phyloP scores from a whole-genome alignment of 2,113 vertebrate genomes.

The Grammatotria lemairii region DNA sequence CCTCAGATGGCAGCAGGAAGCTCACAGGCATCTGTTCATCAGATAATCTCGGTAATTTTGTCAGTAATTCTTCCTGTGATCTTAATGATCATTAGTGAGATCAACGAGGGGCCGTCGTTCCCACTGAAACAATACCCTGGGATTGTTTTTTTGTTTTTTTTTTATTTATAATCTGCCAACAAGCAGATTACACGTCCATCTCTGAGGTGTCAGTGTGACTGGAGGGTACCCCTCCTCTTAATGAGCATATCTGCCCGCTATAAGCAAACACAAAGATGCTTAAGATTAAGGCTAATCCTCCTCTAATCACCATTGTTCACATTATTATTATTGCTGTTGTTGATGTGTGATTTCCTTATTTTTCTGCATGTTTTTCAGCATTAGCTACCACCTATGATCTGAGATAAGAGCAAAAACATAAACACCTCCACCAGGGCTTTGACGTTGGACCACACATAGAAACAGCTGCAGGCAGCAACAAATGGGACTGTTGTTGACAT shows the following conservation, averaged over 20 bases:
- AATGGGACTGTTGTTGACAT: constrained; percentile 1
- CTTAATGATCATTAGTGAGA: constrained; percentile 1
- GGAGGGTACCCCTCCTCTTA: background rate
- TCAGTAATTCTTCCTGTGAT: constrained; percentile 26
- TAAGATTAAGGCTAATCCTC: constrained; percentile 45
- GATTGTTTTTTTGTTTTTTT: constrained; percentile 18
- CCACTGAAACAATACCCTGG: background rate
- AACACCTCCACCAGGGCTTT: constrained; percentile 19
- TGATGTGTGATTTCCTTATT: background rate
- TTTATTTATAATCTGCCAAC: constrained; percentile 18
- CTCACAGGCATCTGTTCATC: constrained; percentile 33
- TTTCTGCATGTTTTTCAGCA: constrained; percentile 38
- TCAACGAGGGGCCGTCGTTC: background rate
- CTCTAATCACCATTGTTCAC: constrained; percentile 32
- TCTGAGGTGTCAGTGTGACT: background rate
- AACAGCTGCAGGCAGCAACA: background rate
- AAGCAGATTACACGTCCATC: constrained; percentile 46
- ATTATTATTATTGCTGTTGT: background rate
- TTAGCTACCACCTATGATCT: constrained; percentile 27
- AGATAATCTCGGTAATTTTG: constrained; percentile 50
- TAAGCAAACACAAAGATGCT: constrained; percentile 16
- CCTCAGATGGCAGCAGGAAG: background rate
- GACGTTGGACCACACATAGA: background rate
- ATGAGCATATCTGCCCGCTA: constrained; percentile 6
- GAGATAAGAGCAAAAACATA: constrained; percentile 19